Percentiles rank a stretch among this genome's conserved stretches.
Conservation (phyloP, 2,888 invertebrate species). For the Galerucella pusilla region DNA sequence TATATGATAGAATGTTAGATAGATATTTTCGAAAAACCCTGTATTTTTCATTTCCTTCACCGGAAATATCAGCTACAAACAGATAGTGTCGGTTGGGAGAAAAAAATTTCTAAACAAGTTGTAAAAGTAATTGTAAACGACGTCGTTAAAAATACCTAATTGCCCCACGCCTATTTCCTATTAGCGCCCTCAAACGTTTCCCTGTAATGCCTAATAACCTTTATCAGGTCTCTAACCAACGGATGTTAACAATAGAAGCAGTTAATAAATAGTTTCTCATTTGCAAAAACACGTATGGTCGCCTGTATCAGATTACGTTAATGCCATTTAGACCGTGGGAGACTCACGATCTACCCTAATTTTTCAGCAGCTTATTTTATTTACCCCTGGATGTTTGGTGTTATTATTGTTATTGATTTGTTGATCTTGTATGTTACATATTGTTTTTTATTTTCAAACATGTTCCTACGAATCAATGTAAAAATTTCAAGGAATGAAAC, state of each 20-base stretch:
- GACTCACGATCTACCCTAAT: slow-evolving; percentile 50
- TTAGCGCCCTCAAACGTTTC: slow-evolving; percentile 38
- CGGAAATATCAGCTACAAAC: background rate
- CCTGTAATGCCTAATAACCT: slow-evolving; percentile 34
- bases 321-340: slow-evolving; percentile 60
- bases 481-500: background rate
- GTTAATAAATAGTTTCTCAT: slow-evolving; percentile 64
- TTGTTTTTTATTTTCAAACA: background rate
- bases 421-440: background rate
- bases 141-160: slow-evolving; percentile 41
- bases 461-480: background rate
- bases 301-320: slow-evolving; percentile 63
- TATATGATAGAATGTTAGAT: no score
- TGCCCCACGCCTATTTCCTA: slow-evolving; percentile 40
- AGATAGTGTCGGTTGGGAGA: slow-evolving; percentile 3
- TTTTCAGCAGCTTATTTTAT: slow-evolving; percentile 41
- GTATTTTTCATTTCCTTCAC: background rate
- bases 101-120: slow-evolving; percentile 11
- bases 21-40: background rate
- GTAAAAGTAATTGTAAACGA: slow-evolving; percentile 26
- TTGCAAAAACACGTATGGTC: slow-evolving; percentile 63
- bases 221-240: slow-evolving; percentile 44
- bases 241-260: slow-evolving; percentile 53
- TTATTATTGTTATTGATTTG: slow-evolving; percentile 52
- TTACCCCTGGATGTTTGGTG: slow-evolving; percentile 52